These are phyloP conservation scores for Vulpes vulpes DNA, from an alignment of 2,113 vertebrate species.

Conservation along the genomic window DNA sequence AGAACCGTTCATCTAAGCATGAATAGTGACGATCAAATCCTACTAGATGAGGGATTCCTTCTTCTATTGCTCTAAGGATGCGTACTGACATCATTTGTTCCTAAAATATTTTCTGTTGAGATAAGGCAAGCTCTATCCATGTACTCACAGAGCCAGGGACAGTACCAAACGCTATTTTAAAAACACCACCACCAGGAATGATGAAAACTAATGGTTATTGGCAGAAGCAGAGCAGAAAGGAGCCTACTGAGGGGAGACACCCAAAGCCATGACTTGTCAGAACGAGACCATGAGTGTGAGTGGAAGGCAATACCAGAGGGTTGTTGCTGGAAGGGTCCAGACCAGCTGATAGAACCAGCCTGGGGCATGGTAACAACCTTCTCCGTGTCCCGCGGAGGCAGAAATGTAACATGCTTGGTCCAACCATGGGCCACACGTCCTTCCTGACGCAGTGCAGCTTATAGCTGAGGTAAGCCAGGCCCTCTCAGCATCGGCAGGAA, in stretches of 20 bases:
- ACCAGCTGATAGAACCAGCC: not conserved
- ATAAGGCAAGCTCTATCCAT: not conserved
- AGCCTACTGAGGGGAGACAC: not conserved
- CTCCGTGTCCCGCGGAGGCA: not conserved
- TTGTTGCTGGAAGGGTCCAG: not conserved
- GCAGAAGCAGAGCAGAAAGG: not conserved
- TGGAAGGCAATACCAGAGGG: fast-evolving
- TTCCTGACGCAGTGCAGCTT: not conserved
- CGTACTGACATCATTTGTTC: not conserved
- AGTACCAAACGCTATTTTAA: not conserved
- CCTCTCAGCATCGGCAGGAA: not conserved
- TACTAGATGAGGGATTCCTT: not conserved
- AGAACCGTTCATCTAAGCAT: fast-evolving
- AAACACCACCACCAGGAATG: not conserved
- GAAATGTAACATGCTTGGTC: fast-evolving
- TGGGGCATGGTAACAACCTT: too few species aligned
- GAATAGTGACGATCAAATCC: too few species aligned
- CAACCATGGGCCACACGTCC: not conserved
- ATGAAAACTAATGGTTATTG: not conserved
- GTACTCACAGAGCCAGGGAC: not conserved
- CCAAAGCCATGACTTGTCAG: not conserved
- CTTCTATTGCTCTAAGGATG: not conserved
- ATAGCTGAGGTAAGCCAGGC: not conserved
- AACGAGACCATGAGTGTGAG: not conserved
- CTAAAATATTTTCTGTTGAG: not conserved